Conservation (phyloP, 2,888 invertebrate genomes). For the Micoletzkya japonica region DNA sequence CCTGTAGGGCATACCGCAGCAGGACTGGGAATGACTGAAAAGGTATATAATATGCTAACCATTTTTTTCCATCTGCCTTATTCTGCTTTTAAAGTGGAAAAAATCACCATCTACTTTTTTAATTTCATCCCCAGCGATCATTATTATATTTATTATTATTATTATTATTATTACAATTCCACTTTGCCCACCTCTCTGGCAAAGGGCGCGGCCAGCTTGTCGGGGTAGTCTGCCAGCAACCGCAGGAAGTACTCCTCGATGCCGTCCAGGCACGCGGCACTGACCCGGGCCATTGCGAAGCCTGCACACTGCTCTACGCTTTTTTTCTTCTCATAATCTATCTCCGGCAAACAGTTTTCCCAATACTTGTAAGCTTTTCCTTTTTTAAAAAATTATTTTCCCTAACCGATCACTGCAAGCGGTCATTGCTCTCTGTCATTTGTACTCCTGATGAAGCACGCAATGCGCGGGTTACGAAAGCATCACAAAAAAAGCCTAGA, state of each 20-base stretch:
- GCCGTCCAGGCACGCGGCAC: constrained; percentile 1
- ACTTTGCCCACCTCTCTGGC: not conserved
- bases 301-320: too few species aligned
- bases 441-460: constrained; percentile 36
- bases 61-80: not conserved
- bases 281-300: constrained; percentile 13
- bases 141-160: too few species aligned
- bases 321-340: too few species aligned
- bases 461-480: too few species aligned
- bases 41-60: not conserved
- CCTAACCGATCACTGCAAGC: too few species aligned
- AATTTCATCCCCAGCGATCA: too few species aligned
- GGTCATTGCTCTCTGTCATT: too few species aligned
- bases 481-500: too few species aligned
- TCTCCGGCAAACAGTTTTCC: constrained; percentile 18
- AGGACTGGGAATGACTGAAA: constrained; percentile 17
- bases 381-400: constrained; percentile 36
- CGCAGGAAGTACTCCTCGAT: not conserved
- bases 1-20: constrained; percentile 4
- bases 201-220: constrained; percentile 15
- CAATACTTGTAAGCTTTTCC: constrained; percentile 22
- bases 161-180: too few species aligned
- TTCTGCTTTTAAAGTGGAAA: too few species aligned
- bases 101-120: not conserved
- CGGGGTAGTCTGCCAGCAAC: constrained; percentile 17